Percentiles rank a stretch among this genome's conserved stretches.
phyloP scores from a whole-genome alignment of 2,797 vertebrate species.

The Morus bassanus region DNA sequence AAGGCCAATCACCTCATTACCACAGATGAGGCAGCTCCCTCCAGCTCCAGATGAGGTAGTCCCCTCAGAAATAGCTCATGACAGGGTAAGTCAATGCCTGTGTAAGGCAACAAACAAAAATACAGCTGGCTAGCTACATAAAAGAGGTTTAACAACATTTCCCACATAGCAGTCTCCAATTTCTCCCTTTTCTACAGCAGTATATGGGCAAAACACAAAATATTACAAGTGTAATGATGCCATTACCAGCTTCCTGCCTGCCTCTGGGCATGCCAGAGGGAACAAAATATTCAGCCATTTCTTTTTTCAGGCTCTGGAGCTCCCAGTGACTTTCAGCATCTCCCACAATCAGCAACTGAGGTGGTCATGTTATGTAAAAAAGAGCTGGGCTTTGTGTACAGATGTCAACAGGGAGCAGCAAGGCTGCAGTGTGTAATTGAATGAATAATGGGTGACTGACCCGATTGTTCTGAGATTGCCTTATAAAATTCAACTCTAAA shows the following conservation, averaged over 20 bases:
- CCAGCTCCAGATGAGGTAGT: not conserved
- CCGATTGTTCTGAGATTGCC: not conserved
- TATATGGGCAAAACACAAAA: not conserved
- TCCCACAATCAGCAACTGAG: not conserved
- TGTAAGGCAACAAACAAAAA: not conserved
- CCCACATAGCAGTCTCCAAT: not conserved
- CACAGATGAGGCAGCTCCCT: not conserved
- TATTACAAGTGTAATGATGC: not conserved
- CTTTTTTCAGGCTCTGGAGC: not conserved
- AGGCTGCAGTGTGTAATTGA: not conserved
- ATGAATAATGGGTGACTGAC: conserved; percentile 23
- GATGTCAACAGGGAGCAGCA: not conserved
- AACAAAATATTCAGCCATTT: not conserved
- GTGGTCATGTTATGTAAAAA: conserved; percentile 19
- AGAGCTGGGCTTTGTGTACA: not conserved
- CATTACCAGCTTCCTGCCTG: not conserved
- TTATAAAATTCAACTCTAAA: not conserved
- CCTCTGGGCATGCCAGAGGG: not conserved
- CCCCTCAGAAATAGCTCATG: not conserved
- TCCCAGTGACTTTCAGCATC: not conserved
- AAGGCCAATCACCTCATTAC: not conserved
- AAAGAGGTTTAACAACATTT: not conserved
- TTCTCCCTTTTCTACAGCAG: not conserved
- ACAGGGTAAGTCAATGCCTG: not conserved
- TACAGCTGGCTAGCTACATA: not conserved